Conservation (phyloP, 2,113 vertebrate species). For the Gymnogyps californianus region DNA sequence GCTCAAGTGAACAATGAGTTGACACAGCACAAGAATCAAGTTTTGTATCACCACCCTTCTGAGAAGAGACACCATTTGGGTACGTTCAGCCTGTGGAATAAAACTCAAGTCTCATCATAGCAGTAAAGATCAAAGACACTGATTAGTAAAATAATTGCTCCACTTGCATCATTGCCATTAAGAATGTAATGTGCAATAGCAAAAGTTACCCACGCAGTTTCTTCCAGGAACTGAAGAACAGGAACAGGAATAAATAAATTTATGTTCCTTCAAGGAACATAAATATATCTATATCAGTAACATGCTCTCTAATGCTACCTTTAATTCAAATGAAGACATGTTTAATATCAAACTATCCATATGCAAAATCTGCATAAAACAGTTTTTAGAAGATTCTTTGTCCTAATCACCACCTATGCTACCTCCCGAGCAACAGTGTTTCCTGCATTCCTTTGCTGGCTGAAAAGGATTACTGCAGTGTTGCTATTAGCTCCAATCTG, state of each 20-base stretch:
- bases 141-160: background rate
- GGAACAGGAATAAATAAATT: background rate
- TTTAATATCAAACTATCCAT: background rate
- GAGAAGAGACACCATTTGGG: background rate
- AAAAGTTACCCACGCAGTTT: background rate
- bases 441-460: background rate
- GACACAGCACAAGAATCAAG: background rate
- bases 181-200: rapidly evolving
- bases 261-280: no score
- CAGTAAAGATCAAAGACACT: background rate
- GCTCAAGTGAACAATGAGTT: background rate
- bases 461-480: background rate
- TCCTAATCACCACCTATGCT: background rate
- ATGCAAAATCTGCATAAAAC: background rate
- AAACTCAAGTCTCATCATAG: background rate
- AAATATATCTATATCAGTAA: background rate
- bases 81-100: background rate
- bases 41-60: background rate
- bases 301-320: background rate
- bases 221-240: background rate
- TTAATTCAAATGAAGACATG: background rate
- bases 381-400: background rate
- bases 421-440: background rate
- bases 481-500: background rate
- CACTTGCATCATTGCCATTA: background rate